Percentiles rank a stretch among this genome's conserved stretches.
phyloP scores from a whole-genome alignment of 2,888 invertebrate genomes.

The Dasysyrphus albostriatus region DNA sequence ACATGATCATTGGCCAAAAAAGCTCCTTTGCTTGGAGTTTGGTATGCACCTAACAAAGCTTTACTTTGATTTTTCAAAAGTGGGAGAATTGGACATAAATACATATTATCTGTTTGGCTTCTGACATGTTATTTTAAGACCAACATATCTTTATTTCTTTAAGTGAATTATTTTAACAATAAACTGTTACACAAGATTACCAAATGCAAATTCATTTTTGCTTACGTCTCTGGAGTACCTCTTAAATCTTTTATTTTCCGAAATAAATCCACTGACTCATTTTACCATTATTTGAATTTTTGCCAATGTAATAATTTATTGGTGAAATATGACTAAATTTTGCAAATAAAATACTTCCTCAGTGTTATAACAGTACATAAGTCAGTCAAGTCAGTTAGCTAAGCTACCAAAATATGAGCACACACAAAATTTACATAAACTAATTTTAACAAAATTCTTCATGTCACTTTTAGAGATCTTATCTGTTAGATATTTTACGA shows the following conservation, averaged over 20 bases:
- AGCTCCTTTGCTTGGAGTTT: no score
- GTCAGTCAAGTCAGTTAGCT: conserved; percentile 3
- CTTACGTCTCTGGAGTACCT: background rate
- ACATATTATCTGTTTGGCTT: no score
- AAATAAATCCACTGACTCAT: background rate
- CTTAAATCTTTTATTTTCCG: background rate
- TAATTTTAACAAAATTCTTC: conserved; percentile 39
- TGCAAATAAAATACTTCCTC: conserved; percentile 39
- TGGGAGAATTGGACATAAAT: no score
- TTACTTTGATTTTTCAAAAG: no score
- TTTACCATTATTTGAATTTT: background rate
- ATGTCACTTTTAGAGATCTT: conserved; percentile 50
- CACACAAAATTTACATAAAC: conserved; percentile 28
- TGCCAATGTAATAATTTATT: conserved; percentile 13
- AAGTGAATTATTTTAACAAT: no score
- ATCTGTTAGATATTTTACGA: conserved; percentile 65
- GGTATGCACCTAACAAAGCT: no score
- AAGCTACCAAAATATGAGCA: conserved; percentile 18
- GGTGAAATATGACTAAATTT: conserved; percentile 11
- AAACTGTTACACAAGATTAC: background rate
- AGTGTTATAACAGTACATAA: conserved; percentile 1
- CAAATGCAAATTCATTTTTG: background rate
- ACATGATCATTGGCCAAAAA: no score
- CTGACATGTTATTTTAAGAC: no score
- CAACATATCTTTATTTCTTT: no score